A percentile compares a stretch with the other conserved stretches of the same genome.
These are phyloP conservation scores for Ametastegia equiseti DNA, from an alignment of 2,888 invertebrate species.

Conservation along the genomic window DNA sequence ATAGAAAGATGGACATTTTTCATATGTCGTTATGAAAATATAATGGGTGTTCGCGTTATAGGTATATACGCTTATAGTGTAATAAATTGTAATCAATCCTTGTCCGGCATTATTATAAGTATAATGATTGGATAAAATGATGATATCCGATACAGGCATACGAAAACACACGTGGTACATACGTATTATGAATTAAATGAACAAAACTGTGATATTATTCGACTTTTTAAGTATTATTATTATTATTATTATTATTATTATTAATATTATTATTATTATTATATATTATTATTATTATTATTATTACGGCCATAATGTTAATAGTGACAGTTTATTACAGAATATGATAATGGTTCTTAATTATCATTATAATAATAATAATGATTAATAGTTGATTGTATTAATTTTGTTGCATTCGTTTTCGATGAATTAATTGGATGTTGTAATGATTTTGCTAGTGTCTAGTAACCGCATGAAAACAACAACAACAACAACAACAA, in stretches of 20 bases:
- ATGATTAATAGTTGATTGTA: slow-evolving; percentile 21
- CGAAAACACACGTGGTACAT: neutral
- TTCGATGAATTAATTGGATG: slow-evolving; percentile 69
- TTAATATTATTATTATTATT: neutral
- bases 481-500: neutral
- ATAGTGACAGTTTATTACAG: slow-evolving; percentile 4
- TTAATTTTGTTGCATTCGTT: slow-evolving; percentile 67
- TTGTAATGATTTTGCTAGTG: slow-evolving; percentile 71
- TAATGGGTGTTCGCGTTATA: no score
- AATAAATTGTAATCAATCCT: no score
- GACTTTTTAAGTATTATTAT: neutral
- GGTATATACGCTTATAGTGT: no score
- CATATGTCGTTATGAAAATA: no score
- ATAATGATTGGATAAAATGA: neutral
- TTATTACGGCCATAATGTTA: neutral
- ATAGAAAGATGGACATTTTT: no score
- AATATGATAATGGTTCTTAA: neutral
- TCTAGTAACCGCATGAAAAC: slow-evolving; percentile 71
- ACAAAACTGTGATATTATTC: neutral
- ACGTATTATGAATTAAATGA: neutral
- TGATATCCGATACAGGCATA: neutral
- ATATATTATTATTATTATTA: neutral
- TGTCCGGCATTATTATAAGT: neutral
- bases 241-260: neutral
- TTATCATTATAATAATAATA: neutral